These are phyloP conservation scores for Rapana venosa DNA, from an alignment of 2,888 invertebrate genomes.

Conservation along the genomic window DNA sequence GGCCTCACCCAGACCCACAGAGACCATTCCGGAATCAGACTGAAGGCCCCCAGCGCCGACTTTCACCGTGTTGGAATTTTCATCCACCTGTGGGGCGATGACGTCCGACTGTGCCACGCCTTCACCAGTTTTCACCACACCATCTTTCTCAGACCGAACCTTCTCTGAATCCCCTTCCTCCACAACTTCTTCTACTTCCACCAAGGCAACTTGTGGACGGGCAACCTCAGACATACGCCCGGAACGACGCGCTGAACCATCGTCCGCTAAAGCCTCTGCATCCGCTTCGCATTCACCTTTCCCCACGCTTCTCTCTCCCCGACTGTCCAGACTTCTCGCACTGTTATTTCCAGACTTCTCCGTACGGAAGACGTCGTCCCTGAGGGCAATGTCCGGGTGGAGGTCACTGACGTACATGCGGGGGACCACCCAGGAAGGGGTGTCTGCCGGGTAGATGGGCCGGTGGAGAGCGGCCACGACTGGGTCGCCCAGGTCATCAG, in stretches of 20 bases:
- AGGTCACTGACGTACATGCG: neutral
- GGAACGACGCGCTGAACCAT: neutral
- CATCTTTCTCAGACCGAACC: neutral
- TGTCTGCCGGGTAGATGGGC: slow-evolving; percentile 9
- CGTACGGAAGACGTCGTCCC: neutral
- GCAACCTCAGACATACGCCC: no score
- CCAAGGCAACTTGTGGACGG: no score
- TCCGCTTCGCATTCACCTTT: neutral
- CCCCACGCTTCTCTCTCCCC: neutral
- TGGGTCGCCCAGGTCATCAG: slow-evolving; percentile 34
- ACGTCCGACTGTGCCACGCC: neutral
- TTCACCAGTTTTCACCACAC: neutral
- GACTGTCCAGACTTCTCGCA: neutral
- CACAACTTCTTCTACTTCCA: no score
- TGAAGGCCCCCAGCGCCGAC: neutral
- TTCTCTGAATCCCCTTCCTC: no score
- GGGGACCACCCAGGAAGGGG: slow-evolving; percentile 23
- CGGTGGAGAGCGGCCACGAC: slow-evolving; percentile 10
- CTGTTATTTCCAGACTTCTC: neutral
- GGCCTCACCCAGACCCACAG: neutral
- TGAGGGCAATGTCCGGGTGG: neutral
- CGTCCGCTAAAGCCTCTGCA: neutral
- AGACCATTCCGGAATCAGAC: neutral
- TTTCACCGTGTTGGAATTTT: slow-evolving; percentile 2
- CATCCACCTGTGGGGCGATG: neutral